Conservation (phyloP, 2,113 vertebrate species). For the Eira barbara region DNA sequence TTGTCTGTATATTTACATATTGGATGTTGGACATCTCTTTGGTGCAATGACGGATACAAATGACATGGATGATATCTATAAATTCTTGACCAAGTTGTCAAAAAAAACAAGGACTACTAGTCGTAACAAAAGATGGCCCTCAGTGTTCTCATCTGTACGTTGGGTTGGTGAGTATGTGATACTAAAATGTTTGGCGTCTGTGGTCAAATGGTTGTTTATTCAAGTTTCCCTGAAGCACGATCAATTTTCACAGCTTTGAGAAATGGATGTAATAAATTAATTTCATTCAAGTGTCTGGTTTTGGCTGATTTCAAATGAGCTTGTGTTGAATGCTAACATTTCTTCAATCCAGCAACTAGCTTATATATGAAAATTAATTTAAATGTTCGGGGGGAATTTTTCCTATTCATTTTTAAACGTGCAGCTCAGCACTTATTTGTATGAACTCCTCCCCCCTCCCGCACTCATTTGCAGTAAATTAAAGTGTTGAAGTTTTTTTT, state of each 20-base stretch:
- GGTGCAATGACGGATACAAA: not conserved
- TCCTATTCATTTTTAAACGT: not conserved
- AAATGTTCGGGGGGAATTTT: not conserved
- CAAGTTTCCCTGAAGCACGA: not conserved
- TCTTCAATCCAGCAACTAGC: not conserved
- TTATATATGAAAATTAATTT: not conserved
- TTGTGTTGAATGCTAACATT: not conserved
- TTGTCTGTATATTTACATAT: not conserved
- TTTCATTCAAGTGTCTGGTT: not conserved
- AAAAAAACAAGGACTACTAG: not conserved
- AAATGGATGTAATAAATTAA: not conserved
- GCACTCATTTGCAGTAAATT: not conserved
- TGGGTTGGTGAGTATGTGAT: not conserved
- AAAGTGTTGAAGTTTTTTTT: constrained; percentile 21
- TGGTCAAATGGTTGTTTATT: not conserved
- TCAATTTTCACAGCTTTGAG: not conserved
- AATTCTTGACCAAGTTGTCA: not conserved
- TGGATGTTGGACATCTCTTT: not conserved
- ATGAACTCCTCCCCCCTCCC: not conserved
- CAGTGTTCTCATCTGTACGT: not conserved
- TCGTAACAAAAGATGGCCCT: not conserved
- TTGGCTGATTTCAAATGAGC: not conserved
- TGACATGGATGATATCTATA: not conserved
- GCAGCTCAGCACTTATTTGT: not conserved
- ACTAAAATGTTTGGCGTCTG: not conserved